Evolutionary conservation across 2,113 vertebrate species (phyloP).

Genomic region (Cololabis saira): DNA sequence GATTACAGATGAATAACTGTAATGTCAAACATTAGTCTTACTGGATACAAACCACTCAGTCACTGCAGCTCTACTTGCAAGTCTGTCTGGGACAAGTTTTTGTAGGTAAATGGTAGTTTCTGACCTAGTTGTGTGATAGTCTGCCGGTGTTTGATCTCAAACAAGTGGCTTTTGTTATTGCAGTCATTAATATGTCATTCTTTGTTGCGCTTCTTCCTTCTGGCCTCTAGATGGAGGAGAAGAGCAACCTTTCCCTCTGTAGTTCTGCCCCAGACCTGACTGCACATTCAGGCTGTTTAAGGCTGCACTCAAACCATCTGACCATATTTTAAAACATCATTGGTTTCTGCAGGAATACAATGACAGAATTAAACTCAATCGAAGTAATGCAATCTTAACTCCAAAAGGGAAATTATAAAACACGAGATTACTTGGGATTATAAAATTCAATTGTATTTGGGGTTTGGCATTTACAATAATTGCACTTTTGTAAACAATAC

Average conservation of each 20-base stretch:
- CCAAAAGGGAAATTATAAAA: too few relatives aligned
- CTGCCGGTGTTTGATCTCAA: too few relatives aligned
- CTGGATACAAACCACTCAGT: too few relatives aligned
- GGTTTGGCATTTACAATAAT: neutral
- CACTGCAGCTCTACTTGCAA: too few relatives aligned
- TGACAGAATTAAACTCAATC: too few relatives aligned
- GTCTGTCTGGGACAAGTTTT: too few relatives aligned
- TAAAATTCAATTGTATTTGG: rapidly evolving
- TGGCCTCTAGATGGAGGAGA: conserved; percentile 28
- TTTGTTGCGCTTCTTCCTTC: neutral
- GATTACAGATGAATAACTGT: neutral
- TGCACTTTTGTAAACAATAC: rapidly evolving
- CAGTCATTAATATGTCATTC: neutral
- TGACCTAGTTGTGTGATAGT: too few relatives aligned
- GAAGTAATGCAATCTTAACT: too few relatives aligned
- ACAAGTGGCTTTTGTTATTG: neutral
- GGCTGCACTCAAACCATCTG: neutral
- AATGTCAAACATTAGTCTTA: neutral
- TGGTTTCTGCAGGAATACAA: neutral
- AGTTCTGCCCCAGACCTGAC: neutral
- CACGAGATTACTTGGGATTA: too few relatives aligned
- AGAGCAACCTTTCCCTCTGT: neutral
- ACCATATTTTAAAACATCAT: neutral
- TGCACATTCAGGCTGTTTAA: neutral
- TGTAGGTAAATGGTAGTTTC: neutral